phyloP scores from a whole-genome alignment of 2,797 vertebrate genomes.

The Lophotriccus pileatus region DNA sequence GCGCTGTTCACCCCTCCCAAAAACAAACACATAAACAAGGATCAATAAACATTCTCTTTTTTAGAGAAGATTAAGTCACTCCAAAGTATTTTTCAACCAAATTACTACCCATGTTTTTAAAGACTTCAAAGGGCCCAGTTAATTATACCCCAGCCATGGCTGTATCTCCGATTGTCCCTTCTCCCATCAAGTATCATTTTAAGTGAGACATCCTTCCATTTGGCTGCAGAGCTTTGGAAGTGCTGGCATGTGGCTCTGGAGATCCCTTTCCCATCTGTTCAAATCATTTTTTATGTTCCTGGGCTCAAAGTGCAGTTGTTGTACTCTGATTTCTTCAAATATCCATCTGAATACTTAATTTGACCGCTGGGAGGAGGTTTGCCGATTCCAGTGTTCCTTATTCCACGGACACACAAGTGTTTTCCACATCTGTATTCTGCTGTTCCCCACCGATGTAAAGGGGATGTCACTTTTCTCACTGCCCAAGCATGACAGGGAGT shows the following conservation, averaged over 20 bases:
- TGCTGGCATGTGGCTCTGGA: not conserved
- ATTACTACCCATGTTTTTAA: not conserved
- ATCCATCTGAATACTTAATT: not conserved
- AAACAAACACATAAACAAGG: not conserved
- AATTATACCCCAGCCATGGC: not conserved
- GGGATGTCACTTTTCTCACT: not conserved
- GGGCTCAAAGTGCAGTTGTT: not conserved
- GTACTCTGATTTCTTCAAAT: not conserved
- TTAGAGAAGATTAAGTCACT: not conserved
- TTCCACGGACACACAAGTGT: rapidly evolving
- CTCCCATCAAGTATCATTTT: not conserved
- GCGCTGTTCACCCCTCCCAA: not conserved
- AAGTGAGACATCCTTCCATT: not conserved
- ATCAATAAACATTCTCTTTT: not conserved
- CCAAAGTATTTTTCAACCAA: not conserved
- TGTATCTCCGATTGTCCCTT: not conserved
- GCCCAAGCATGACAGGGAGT: rapidly evolving
- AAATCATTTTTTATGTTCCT: not conserved
- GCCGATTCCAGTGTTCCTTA: not conserved
- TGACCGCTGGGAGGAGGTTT: not conserved
- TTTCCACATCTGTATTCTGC: not conserved
- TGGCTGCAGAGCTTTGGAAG: not conserved
- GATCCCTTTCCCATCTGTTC: not conserved
- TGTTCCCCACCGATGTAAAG: not conserved
- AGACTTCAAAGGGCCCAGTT: not conserved